Evolutionary conservation across 2,888 invertebrate species (phyloP).

Genomic region (Antheraea yamamai): DNA sequence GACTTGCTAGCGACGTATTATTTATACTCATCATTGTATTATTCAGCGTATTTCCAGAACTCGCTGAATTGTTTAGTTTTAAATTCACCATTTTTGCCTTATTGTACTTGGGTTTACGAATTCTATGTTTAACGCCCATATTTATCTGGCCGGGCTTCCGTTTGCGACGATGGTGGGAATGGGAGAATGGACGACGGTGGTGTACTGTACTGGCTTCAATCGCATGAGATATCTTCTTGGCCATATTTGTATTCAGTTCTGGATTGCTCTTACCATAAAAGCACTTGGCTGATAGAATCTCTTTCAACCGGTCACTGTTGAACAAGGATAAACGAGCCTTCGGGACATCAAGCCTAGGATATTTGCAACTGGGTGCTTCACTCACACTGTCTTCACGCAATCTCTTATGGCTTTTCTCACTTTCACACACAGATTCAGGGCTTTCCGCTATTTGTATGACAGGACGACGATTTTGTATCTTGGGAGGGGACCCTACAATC

Average conservation of each 20-base stretch:
- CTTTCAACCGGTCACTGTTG: conserved; percentile 68
- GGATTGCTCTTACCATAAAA: conserved; percentile 81
- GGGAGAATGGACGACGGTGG: conserved; percentile 49
- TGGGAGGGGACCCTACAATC: conserved; percentile 65
- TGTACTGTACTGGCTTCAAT: conserved; percentile 55
- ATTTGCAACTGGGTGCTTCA: conserved; percentile 64
- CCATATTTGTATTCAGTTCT: conserved; percentile 60
- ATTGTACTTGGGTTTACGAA: conserved; percentile 82
- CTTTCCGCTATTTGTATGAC: conserved; percentile 66
- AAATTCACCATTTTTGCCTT: conserved; percentile 47
- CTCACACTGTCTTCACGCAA: conserved; percentile 61
- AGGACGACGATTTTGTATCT: conserved; percentile 63
- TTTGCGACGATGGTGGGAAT: conserved; percentile 53
- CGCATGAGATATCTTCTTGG: conserved; percentile 59
- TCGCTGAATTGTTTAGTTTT: conserved; percentile 34
- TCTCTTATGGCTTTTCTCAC: conserved; percentile 68
- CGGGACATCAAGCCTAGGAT: conserved; percentile 65
- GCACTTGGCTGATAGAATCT: conserved; percentile 77
- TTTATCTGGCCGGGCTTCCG: conserved; percentile 84
- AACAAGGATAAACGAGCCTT: conserved; percentile 74
- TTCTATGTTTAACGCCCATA: conserved; percentile 84
- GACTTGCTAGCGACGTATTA: conserved; percentile 50
- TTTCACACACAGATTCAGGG: conserved; percentile 64
- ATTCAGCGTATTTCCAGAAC: conserved; percentile 37
- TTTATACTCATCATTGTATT: conserved; percentile 39